Evolutionary conservation across 2,888 invertebrate species (phyloP).

Genomic region (Silvanus unidentatus): DNA sequence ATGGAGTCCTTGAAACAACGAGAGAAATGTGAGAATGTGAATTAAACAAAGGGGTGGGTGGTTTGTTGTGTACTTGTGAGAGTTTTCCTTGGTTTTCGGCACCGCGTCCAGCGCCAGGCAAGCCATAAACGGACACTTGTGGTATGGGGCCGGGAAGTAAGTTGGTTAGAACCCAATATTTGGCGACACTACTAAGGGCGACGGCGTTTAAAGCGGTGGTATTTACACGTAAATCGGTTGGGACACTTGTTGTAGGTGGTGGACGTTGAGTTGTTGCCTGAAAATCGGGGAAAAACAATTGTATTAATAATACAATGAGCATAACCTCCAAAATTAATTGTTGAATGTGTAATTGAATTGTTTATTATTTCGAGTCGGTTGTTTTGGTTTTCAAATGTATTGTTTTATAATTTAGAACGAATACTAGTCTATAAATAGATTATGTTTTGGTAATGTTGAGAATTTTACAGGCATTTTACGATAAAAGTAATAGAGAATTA

Average conservation of each 20-base stretch:
- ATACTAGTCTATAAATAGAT: too few species aligned
- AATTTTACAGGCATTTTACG: too few species aligned
- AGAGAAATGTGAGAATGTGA: neutral
- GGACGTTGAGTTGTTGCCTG: slow-evolving; percentile 45
- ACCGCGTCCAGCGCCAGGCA: slow-evolving; percentile 55
- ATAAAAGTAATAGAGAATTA: too few species aligned
- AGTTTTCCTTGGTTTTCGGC: slow-evolving; percentile 55
- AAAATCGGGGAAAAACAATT: slow-evolving; percentile 14
- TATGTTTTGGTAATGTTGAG: too few species aligned
- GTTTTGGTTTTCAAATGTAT: too few species aligned
- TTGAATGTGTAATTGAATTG: too few species aligned
- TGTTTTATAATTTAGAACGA: too few species aligned
- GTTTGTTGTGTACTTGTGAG: slow-evolving; percentile 54
- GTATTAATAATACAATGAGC: neutral
- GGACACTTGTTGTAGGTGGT: slow-evolving; percentile 51
- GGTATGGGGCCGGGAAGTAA: slow-evolving; percentile 71
- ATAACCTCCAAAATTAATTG: neutral
- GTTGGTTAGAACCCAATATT: slow-evolving; percentile 81
- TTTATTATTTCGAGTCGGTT: too few species aligned
- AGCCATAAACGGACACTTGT: slow-evolving; percentile 66
- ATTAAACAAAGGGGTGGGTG: too few species aligned
- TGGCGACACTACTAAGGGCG: slow-evolving; percentile 69
- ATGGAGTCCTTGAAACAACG: slow-evolving; percentile 41
- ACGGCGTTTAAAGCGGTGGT: slow-evolving; percentile 62
- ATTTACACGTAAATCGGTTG: slow-evolving; percentile 58